Percentiles rank a stretch among this genome's conserved stretches.
phyloP scores from a whole-genome alignment of 2,888 invertebrate genomes.

The Cephus pulcher region DNA sequence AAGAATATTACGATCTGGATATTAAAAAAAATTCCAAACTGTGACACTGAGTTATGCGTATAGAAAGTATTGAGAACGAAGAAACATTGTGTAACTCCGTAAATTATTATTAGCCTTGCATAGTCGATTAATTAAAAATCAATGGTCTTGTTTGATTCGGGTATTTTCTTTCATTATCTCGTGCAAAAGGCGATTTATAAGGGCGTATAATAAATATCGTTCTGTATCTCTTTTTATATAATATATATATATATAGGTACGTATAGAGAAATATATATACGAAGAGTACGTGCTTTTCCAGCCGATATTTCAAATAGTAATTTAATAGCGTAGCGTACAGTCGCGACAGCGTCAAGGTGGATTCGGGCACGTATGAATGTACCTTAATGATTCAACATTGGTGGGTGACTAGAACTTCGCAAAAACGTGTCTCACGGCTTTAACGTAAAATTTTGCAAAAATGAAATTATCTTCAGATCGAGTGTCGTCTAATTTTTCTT shows the following conservation, averaged over 20 bases:
- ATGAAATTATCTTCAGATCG: background rate
- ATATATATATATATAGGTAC: background rate
- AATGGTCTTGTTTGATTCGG: background rate
- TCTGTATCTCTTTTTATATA: too few relatives aligned
- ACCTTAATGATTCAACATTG: constrained; percentile 29
- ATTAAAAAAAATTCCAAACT: too few relatives aligned
- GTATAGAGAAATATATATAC: background rate
- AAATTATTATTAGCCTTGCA: too few relatives aligned
- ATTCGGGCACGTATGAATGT: constrained; percentile 1
- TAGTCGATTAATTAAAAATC: too few relatives aligned
- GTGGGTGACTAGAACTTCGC: background rate
- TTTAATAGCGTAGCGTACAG: constrained; percentile 29
- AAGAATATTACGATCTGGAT: too few relatives aligned
- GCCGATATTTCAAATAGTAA: constrained; percentile 31
- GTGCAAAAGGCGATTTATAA: background rate
- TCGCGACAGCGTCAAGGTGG: background rate
- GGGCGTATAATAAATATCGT: too few relatives aligned
- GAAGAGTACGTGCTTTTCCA: constrained; percentile 13
- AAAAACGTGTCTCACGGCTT: background rate
- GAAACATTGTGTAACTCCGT: too few relatives aligned
- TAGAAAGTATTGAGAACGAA: background rate
- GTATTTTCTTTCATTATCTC: background rate
- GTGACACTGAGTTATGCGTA: background rate
- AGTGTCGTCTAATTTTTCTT: background rate
- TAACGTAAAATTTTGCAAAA: background rate